Base-by-base conservation (phyloP, 53 echinoderm and acorn worm genomes). In the Glandiceps talaboti region DNA sequence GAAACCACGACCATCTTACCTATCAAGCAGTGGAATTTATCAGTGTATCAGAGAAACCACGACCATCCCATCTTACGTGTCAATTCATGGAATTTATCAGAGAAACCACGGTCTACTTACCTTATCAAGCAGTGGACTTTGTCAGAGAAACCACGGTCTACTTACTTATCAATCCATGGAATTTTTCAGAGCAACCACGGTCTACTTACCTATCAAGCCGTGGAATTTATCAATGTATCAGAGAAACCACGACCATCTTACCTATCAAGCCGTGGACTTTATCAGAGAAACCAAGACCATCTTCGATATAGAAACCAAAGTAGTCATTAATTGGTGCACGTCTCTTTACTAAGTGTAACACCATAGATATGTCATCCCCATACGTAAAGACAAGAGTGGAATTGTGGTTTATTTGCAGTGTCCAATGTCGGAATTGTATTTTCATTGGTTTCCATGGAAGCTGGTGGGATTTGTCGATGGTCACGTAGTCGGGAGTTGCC, bases 231-330 rank as follows among this genome's bases (percentile, higher is more conserved):
- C n/a, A n/a, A n/a, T n/a, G n/a, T 32, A 14, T n/a, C n/a, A n/a
- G n/a, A n/a, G n/a, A n/a, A n/a, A n/a, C n/a, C n/a, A n/a, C n/a
- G n/a, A 29, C 83, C 89, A 1, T 91, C 80, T 80, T 84, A 94
- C 94, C 94, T 27, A 94, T 82, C 1, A 94, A 77, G 20, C 94
- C 94, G 79, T 94, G 94, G 6, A 91, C 87, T 33, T 87, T 32
- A 14, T 85, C 45, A 12, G 94, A 94, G 27, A 94, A 82, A 0
- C 94, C 91, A 31, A 77, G 77, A 29, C 83, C 89, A 1, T 91
- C 32, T 27, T 82, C 82, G 28, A 94, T 33, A 80, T 88, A 94
- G 45, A 94, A 79, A 27, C 91, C 94, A 74, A 94, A 76, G 76
- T 89, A 83, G 25, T 86, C 86, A 28, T 27, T 83, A 32, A 0